These are phyloP conservation scores for Hermetia illucens DNA, from an alignment of 1,140 invertebrate genomes.

Conservation along the genomic window DNA sequence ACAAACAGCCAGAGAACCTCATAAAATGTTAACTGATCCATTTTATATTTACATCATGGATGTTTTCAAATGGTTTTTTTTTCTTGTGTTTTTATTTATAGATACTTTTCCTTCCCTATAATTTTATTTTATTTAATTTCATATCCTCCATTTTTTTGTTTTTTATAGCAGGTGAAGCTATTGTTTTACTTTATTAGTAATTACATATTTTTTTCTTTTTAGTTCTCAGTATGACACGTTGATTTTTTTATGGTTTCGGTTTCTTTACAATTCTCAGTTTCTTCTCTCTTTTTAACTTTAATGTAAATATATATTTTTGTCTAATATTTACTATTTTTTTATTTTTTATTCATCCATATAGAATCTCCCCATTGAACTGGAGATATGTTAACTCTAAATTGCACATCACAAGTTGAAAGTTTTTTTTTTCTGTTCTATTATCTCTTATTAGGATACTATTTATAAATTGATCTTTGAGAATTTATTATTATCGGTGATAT, in stretches of 20 bases:
- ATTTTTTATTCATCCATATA: not conserved
- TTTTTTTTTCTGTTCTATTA: slow-evolving; percentile 9
- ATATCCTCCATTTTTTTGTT: no score
- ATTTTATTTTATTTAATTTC: not conserved
- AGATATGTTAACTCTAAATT: slow-evolving; percentile 32
- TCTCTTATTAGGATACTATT: not conserved
- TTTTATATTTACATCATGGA: slow-evolving; percentile 1
- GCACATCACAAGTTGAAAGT: slow-evolving; percentile 31
- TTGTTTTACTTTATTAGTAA: no score
- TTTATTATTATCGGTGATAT: no score
- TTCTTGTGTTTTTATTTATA: not conserved
- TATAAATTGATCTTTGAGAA: no score
- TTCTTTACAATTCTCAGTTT: not conserved
- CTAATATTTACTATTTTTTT: slow-evolving; percentile 5
- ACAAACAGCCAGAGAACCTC: slow-evolving; percentile 18
- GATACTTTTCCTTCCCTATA: not conserved
- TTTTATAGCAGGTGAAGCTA: no score
- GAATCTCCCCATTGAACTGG: slow-evolving; percentile 25
- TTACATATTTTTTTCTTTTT: not conserved
- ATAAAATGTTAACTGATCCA: slow-evolving; percentile 11
- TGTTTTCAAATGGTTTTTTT: slow-evolving; percentile 2
- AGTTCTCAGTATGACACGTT: not conserved
- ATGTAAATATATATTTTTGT: slow-evolving; percentile 2
- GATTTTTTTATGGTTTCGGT: not conserved
- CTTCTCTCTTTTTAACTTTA: not conserved